phyloP scores from a whole-genome alignment of 2,797 vertebrate species.

The Lycodopsis pacificus region DNA sequence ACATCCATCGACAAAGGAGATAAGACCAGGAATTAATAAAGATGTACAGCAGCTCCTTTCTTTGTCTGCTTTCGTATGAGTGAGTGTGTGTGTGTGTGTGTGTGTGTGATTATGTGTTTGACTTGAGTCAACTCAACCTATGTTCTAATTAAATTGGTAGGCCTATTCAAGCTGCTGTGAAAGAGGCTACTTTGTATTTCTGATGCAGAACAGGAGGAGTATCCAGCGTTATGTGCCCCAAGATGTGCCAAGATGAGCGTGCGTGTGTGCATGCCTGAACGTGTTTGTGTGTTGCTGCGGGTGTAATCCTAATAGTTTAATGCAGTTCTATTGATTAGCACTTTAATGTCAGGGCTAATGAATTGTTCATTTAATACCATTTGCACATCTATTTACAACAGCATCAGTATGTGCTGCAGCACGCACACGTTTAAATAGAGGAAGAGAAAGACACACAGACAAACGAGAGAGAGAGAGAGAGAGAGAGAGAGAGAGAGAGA shows the following conservation, averaged over 20 bases:
- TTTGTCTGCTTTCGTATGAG: slow-evolving; percentile 33
- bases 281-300: slow-evolving; percentile 50
- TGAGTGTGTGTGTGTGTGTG: slow-evolving; percentile 5
- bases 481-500: slow-evolving; percentile 4
- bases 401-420: slow-evolving; percentile 71
- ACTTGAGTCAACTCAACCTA: slow-evolving; percentile 77
- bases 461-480: background rate
- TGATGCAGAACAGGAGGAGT: slow-evolving; percentile 63
- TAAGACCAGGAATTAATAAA: slow-evolving; percentile 75
- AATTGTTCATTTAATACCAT: slow-evolving; percentile 86
- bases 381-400: slow-evolving; percentile 81
- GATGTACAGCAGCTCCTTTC: slow-evolving; percentile 66
- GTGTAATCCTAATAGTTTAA: slow-evolving; percentile 85
- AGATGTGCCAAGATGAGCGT: slow-evolving; percentile 56
- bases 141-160: slow-evolving; percentile 81
- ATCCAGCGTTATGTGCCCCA: slow-evolving; percentile 63
- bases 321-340: slow-evolving; percentile 87
- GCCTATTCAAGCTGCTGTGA: slow-evolving; percentile 70
- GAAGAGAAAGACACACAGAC: background rate
- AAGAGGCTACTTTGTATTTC: slow-evolving; percentile 78
- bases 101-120: slow-evolving; percentile 65
- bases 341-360: slow-evolving; percentile 85
- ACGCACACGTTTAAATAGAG: slow-evolving; percentile 34
- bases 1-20: slow-evolving; percentile 64
- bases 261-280: slow-evolving; percentile 41